Evolutionary conservation across 2,888 invertebrate species (phyloP).

Genomic region (Camponotus fellah): DNA sequence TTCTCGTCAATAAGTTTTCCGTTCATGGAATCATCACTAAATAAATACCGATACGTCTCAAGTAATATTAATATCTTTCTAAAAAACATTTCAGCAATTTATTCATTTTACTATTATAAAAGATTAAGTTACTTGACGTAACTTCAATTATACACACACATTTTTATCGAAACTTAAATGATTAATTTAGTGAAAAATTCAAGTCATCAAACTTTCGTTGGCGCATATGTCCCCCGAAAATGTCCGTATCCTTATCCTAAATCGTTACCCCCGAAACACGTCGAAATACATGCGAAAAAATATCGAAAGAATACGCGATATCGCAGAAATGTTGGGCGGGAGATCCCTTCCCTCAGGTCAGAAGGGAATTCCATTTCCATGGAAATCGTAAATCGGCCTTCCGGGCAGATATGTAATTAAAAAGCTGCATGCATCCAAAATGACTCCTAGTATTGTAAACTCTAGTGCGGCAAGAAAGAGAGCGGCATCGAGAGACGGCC

Average conservation of each 20-base stretch:
- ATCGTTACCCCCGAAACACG: neutral
- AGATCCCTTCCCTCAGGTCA: neutral
- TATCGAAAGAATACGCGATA: neutral
- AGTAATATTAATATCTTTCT: neutral
- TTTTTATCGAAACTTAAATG: constrained; percentile 2
- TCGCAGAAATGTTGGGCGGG: neutral
- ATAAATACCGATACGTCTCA: neutral
- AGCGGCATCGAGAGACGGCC: constrained; percentile 2
- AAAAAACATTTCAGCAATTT: neutral
- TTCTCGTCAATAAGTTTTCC: neutral
- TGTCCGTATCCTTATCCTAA: neutral
- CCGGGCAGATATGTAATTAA: constrained; percentile 75
- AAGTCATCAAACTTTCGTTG: constrained; percentile 3
- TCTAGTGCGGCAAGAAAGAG: constrained; percentile 6
- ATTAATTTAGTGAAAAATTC: constrained; percentile 30
- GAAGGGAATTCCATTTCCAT: constrained; percentile 71
- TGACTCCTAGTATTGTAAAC: constrained; percentile 49
- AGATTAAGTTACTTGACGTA: too few species aligned
- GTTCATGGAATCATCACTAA: neutral
- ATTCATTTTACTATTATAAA: neutral
- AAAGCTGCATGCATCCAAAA: constrained; percentile 76
- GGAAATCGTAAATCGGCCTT: constrained; percentile 79
- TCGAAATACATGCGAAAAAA: constrained; percentile 21
- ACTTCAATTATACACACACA: neutral
- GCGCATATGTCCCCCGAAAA: neutral